Percentiles rank a stretch among this genome's conserved stretches.
These are phyloP conservation scores for Drosophila rufa DNA, from an alignment of 1,140 invertebrate genomes.

Conservation along the genomic window DNA sequence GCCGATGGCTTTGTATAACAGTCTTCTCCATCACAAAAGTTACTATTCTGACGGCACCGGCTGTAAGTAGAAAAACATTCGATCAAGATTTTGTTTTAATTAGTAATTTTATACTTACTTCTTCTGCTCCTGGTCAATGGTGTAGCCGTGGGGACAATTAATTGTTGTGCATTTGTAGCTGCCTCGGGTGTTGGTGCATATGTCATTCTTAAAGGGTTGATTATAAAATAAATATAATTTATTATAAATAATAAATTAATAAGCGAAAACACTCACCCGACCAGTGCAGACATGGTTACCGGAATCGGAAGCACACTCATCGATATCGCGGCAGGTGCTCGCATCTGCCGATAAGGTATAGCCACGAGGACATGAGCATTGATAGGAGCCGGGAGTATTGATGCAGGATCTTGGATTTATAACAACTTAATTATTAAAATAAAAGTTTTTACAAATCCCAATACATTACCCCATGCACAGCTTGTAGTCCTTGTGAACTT, in stretches of 20 bases:
- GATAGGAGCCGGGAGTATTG: constrained; percentile 94
- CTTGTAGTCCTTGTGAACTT: constrained; percentile 88
- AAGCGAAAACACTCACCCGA: constrained; percentile 81
- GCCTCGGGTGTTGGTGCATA: constrained; percentile 96
- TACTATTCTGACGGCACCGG: constrained; percentile 91
- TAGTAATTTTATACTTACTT: constrained; percentile 88
- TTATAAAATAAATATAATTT: neutral
- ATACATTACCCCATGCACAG: constrained; percentile 89
- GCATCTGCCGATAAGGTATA: constrained; percentile 90
- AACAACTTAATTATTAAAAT: neutral
- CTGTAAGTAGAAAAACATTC: constrained; percentile 85
- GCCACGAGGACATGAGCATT: constrained; percentile 94
- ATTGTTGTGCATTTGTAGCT: constrained; percentile 94
- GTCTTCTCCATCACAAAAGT: constrained; percentile 89
- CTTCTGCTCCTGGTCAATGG: constrained; percentile 89
- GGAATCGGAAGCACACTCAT: constrained; percentile 91
- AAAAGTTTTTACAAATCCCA: neutral
- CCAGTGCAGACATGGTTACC: constrained; percentile 86
- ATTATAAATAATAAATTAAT: neutral
- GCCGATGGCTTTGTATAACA: constrained; percentile 92
- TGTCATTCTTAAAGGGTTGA: constrained; percentile 85
- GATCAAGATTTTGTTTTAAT: neutral
- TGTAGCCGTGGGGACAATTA: constrained; percentile 93
- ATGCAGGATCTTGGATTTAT: constrained; percentile 87
- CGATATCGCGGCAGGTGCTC: constrained; percentile 93